Evolutionary conservation across 2,797 vertebrate species (phyloP).

Genomic region (Gastrophryne carolinensis): DNA sequence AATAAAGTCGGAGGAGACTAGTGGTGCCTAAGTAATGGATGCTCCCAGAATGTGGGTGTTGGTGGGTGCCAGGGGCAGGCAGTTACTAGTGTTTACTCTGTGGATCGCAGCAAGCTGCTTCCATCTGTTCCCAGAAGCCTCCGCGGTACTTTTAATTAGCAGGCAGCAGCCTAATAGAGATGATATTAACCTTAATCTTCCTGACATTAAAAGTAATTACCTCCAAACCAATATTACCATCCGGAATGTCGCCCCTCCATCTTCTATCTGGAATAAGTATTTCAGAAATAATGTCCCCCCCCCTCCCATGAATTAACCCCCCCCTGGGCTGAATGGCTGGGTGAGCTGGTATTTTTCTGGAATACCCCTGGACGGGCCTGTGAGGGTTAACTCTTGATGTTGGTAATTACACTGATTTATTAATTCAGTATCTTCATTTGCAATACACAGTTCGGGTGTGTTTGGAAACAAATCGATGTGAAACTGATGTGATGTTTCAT

Average conservation of each 20-base stretch:
- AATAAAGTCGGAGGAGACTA: too few species aligned
- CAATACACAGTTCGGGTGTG: not conserved
- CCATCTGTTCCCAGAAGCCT: slow-evolving; percentile 63
- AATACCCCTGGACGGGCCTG: not conserved
- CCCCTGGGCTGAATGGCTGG: not conserved
- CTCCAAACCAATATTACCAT: slow-evolving; percentile 80
- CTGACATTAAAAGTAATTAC: slow-evolving; percentile 99
- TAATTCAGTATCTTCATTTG: slow-evolving; percentile 14
- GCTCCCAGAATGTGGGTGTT: too few species aligned
- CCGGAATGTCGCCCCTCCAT: slow-evolving; percentile 70
- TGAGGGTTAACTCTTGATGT: slow-evolving; percentile 13
- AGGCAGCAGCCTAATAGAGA: slow-evolving; percentile 97
- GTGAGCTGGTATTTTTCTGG: not conserved
- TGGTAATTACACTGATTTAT: slow-evolving; percentile 32
- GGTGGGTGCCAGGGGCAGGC: too few species aligned
- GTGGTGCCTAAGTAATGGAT: too few species aligned
- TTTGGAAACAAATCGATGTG: not conserved
- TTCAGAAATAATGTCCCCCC: not conserved
- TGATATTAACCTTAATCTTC: slow-evolving; percentile 99
- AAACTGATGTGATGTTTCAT: slow-evolving; percentile 12
- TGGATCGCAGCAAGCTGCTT: slow-evolving; percentile 97
- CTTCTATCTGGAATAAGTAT: slow-evolving; percentile 9
- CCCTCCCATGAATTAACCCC: slow-evolving; percentile 13
- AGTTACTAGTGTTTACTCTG: slow-evolving; percentile 86
- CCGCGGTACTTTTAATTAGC: slow-evolving; percentile 97